These are phyloP conservation scores for Yponomeuta malinellus DNA, from an alignment of 2,888 invertebrate species.

Conservation along the genomic window DNA sequence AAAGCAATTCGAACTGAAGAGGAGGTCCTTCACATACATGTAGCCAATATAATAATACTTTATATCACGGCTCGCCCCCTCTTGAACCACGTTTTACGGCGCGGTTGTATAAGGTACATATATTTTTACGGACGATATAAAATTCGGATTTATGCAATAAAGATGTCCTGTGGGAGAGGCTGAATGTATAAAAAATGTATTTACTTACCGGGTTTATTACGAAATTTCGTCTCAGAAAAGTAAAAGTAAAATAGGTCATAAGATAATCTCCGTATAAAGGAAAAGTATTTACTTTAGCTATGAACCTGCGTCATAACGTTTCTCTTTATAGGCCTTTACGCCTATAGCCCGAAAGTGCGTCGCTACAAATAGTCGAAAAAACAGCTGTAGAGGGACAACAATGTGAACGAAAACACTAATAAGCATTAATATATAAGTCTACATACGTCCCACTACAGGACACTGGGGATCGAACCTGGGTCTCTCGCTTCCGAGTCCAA, in stretches of 20 bases:
- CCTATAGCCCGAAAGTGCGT: background rate
- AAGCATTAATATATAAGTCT: too few species aligned
- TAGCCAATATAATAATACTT: background rate
- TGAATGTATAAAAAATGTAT: slow-evolving; percentile 5
- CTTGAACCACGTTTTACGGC: slow-evolving; percentile 5
- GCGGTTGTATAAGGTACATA: slow-evolving; percentile 9
- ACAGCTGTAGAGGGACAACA: too few species aligned
- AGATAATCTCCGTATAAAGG: background rate
- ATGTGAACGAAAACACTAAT: too few species aligned
- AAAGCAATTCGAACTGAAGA: background rate
- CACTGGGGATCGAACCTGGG: too few species aligned
- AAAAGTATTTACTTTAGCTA: background rate
- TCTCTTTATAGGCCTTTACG: background rate
- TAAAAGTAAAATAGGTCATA: background rate
- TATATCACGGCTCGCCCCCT: background rate
- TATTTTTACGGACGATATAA: slow-evolving; percentile 12
- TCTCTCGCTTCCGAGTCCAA: too few species aligned
- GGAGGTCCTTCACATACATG: background rate
- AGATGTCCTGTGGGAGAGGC: slow-evolving; percentile 1
- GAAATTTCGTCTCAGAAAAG: background rate
- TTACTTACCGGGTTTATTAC: background rate
- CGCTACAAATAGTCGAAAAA: too few species aligned
- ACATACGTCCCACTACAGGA: too few species aligned
- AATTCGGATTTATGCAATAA: slow-evolving; percentile 13
- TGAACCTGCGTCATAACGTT: background rate